phyloP scores from a whole-genome alignment of 2,797 vertebrate genomes.

The Xerus rutilus region DNA sequence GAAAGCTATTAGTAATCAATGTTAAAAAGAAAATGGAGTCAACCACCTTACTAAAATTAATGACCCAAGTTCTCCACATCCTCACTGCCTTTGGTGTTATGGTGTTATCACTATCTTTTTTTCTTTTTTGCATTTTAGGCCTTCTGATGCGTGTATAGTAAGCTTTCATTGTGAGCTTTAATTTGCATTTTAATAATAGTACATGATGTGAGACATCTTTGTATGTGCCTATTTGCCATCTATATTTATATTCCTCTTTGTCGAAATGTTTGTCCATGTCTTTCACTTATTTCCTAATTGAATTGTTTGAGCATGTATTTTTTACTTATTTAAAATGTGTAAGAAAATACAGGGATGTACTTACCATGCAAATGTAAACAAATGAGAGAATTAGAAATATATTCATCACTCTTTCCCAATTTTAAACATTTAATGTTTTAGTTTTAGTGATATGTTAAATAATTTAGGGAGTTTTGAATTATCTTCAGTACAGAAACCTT shows the following conservation, averaged over 20 bases:
- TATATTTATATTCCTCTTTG: not conserved
- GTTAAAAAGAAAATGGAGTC: not conserved
- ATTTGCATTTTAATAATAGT: slow-evolving; percentile 17
- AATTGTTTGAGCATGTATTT: not conserved
- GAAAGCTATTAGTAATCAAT: not conserved
- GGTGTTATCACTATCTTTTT: not conserved
- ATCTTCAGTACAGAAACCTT: not conserved
- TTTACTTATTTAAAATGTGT: slow-evolving; percentile 31
- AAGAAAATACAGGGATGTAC: not conserved
- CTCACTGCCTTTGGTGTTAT: not conserved
- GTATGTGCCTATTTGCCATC: not conserved
- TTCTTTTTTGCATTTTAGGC: not conserved
- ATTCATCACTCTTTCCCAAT: not conserved
- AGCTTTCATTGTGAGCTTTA: not conserved
- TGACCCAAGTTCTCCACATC: not conserved
- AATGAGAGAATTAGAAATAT: not conserved
- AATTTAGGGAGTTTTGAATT: not conserved
- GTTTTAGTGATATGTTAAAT: not conserved
- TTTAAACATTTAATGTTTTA: slow-evolving; percentile 24
- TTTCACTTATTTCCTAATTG: slow-evolving; percentile 13
- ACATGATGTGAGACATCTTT: not conserved
- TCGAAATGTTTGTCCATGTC: not conserved
- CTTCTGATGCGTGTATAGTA: not conserved
- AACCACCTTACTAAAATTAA: not conserved
- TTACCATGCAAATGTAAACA: slow-evolving; percentile 54